phyloP scores from a whole-genome alignment of 1,140 invertebrate species.

The Hyles vespertilio region DNA sequence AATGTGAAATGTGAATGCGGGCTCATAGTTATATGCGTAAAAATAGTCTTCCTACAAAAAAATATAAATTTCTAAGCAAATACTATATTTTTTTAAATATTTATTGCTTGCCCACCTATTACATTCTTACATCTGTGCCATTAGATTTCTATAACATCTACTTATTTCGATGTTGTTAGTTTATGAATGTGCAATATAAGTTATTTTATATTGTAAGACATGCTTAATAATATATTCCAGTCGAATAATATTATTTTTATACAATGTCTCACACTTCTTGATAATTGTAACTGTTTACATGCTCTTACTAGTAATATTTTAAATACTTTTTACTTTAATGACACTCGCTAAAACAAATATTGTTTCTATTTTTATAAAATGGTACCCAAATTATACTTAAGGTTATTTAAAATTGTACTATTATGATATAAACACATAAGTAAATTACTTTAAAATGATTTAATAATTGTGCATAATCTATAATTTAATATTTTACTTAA shows the following conservation, averaged over 20 bases:
- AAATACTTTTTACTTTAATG: conserved; percentile 14
- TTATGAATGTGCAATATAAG: conserved; percentile 18
- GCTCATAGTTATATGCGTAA: conserved; percentile 3
- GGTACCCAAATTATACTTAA: conserved; percentile 12
- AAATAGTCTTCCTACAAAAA: conserved; percentile 49
- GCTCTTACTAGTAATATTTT: too few species aligned
- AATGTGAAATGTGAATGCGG: too few species aligned
- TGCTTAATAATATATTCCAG: neutral
- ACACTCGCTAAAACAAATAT: conserved; percentile 17
- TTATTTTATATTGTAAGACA: neutral
- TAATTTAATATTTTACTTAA: too few species aligned
- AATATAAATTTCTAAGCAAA: conserved; percentile 31
- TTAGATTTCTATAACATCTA: conserved; percentile 19
- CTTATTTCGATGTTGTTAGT: conserved; percentile 5
- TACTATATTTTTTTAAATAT: conserved; percentile 33
- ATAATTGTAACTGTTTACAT: neutral
- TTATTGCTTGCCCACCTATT: conserved; percentile 42
- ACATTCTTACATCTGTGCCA: conserved; percentile 32
- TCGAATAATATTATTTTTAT: neutral
- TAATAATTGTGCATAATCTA: too few species aligned
- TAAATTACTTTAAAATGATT: too few species aligned
- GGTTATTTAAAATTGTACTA: neutral
- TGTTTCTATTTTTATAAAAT: conserved; percentile 36
- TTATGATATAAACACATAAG: too few species aligned
- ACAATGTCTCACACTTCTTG: neutral